Conservation (phyloP, 2,888 invertebrate genomes). For the Sicus ferrugineus region DNA sequence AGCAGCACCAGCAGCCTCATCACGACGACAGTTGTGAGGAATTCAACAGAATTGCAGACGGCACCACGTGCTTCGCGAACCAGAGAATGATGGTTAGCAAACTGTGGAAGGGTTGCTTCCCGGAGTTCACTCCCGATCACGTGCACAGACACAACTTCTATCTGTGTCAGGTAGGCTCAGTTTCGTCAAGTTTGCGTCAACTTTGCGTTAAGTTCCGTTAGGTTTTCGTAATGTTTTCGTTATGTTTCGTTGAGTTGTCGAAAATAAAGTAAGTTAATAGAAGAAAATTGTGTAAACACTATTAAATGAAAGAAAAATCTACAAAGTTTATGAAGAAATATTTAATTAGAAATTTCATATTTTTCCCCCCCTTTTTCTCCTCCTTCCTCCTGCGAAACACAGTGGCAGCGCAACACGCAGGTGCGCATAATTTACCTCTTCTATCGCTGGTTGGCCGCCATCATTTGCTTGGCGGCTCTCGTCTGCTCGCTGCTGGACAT, state of each 20-base stretch:
- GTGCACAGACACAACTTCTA: conserved; percentile 65
- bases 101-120: conserved; percentile 65
- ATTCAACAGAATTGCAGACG: conserved; percentile 56
- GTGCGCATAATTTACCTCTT: conserved; percentile 65
- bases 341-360: too few relatives aligned
- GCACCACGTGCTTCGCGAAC: conserved; percentile 56
- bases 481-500: conserved; percentile 64
- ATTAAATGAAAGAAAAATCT: too few relatives aligned
- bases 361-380: too few relatives aligned
- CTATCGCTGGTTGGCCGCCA: conserved; percentile 65
- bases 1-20: conserved; percentile 46
- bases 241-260: background rate
- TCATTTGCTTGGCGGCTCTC: conserved; percentile 63
- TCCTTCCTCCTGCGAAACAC: too few relatives aligned
- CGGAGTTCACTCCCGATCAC: conserved; percentile 62
- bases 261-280: too few relatives aligned
- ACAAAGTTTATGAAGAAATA: too few relatives aligned
- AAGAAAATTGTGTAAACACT: too few relatives aligned
- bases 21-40: conserved; percentile 58
- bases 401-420: conserved; percentile 65
- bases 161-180: conserved; percentile 59
- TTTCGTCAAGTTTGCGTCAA: background rate
- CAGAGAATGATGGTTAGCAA: conserved; percentile 65
- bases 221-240: background rate
- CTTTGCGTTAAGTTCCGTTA: background rate